These are phyloP conservation scores for Branchinecta lindahli DNA, from an alignment of 1,140 invertebrate genomes.

Conservation along the genomic window DNA sequence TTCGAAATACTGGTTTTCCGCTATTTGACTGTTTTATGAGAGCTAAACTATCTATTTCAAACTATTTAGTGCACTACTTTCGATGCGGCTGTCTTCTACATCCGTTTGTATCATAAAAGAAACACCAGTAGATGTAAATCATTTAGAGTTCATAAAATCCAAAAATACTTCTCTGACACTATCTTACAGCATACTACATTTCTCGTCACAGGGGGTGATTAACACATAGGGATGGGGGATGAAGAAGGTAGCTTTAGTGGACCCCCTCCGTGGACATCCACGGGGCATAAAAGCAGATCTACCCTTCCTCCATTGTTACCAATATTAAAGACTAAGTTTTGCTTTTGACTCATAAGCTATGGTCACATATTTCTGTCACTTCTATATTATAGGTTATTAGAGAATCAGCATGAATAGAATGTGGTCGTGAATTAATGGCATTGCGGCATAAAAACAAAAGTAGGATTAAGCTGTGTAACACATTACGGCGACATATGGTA, in stretches of 20 bases:
- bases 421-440: too few species aligned
- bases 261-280: not conserved
- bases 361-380: slow-evolving; percentile 8
- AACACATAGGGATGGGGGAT: slow-evolving; percentile 7
- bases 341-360: not conserved
- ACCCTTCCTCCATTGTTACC: not conserved
- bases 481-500: too few species aligned
- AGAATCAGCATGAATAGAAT: not conserved
- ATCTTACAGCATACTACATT: not conserved
- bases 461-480: too few species aligned
- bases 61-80: too few species aligned
- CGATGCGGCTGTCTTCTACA: too few species aligned
- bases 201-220: not conserved
- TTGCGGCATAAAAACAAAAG: too few species aligned
- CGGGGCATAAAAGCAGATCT: not conserved
- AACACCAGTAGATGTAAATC: too few species aligned
- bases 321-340: not conserved
- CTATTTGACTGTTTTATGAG: too few species aligned
- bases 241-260: slow-evolving; percentile 1
- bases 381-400: not conserved
- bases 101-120: too few species aligned
- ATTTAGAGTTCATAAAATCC: too few species aligned
- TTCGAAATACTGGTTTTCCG: too few species aligned
- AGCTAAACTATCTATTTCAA: too few species aligned
- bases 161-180: slow-evolving; percentile 2